Evolutionary conservation across 2,797 vertebrate species (phyloP).

Genomic region (Microhierax caerulescens): DNA sequence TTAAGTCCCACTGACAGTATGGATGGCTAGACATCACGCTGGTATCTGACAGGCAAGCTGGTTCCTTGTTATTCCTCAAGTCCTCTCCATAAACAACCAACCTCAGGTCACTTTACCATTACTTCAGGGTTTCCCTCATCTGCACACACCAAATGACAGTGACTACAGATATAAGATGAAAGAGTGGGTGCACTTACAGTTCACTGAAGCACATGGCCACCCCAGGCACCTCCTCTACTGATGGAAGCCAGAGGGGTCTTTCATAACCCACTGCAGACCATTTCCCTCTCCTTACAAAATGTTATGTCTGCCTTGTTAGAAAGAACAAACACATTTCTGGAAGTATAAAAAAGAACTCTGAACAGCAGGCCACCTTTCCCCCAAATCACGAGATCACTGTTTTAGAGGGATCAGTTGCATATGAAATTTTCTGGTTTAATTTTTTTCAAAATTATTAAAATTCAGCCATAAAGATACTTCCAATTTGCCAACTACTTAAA

Average conservation of each 20-base stretch:
- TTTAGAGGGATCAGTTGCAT: background rate
- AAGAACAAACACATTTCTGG: background rate
- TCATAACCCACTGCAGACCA: background rate
- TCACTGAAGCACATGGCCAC: background rate
- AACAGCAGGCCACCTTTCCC: background rate
- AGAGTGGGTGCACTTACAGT: background rate
- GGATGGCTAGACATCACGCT: background rate
- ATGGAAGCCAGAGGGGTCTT: background rate
- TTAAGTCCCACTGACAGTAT: background rate
- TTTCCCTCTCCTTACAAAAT: background rate
- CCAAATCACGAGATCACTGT: background rate
- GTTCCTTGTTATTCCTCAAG: background rate
- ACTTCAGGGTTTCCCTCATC: background rate
- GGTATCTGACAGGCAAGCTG: background rate
- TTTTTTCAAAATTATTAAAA: background rate
- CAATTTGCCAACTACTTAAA: background rate
- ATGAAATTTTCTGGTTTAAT: background rate
- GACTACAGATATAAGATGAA: background rate
- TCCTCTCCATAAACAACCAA: background rate
- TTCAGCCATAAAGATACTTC: background rate
- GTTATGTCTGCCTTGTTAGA: background rate
- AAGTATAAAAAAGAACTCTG: background rate
- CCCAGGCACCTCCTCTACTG: background rate
- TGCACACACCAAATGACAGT: background rate
- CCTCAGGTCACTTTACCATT: background rate